Conservation (phyloP, 2,113 vertebrate species). For the Gymnocephalus cernua region DNA sequence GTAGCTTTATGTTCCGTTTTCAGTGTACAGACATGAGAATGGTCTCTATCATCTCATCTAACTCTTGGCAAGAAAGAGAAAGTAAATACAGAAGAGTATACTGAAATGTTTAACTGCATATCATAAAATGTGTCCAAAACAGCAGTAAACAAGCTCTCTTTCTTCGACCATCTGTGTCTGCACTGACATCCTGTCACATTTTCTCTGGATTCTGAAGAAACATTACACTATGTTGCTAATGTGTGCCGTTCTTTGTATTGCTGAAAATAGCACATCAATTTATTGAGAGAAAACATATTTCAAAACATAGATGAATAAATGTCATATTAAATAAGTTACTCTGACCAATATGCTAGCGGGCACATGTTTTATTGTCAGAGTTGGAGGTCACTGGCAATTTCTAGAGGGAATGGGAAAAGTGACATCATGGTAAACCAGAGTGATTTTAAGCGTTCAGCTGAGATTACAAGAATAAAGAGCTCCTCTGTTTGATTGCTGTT, state of each 20-base stretch:
- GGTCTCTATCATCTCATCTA: no score
- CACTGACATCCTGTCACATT: background rate
- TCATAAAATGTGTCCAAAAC: background rate
- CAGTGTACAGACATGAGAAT: no score
- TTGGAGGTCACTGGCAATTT: slow-evolving; percentile 24
- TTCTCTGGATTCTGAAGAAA: background rate
- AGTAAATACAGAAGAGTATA: no score
- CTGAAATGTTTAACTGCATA: no score
- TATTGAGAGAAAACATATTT: background rate
- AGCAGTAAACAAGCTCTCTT: background rate
- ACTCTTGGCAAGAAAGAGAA: no score
- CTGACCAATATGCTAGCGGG: background rate
- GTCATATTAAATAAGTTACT: background rate
- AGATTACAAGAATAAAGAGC: slow-evolving; percentile 46
- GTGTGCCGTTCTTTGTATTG: background rate
- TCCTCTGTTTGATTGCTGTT: slow-evolving; percentile 47
- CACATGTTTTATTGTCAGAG: background rate
- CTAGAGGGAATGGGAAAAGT: slow-evolving; percentile 36
- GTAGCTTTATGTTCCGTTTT: no score
- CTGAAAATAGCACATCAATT: background rate
- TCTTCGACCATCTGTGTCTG: background rate
- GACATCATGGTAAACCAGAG: slow-evolving; percentile 48
- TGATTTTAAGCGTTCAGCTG: slow-evolving; percentile 3
- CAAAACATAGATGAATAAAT: background rate
- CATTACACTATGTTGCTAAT: background rate